Base-by-base conservation (phyloP, 2,797 vertebrate genomes). In the Acipenser oxyrinchus region DNA sequence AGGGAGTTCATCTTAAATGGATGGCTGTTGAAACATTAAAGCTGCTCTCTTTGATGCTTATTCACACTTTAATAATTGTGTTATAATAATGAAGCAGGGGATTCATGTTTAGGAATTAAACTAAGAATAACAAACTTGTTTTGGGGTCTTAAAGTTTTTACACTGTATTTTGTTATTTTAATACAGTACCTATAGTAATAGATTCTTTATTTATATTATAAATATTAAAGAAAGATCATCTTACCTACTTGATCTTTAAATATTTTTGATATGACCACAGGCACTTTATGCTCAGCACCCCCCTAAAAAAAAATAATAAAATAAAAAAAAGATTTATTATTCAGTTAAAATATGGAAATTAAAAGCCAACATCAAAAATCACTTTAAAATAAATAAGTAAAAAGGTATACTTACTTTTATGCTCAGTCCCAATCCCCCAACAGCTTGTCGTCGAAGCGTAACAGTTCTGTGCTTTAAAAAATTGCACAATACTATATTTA, bases 381-480 rank as follows among this genome's bases (percentile, higher is more conserved):
- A 70, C 64, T 59, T 66, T 60, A 12, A 71, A 60, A 69, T 51
- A 72, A 77, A 75, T 53, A 78, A 72, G 77, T 70, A 68, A 64
- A 66, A 55, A 49, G 60, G 10, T 70, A 70, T 48, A 70, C 92
- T 78, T 92, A 98, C 95, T 93, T 98, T 97, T 85, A 98, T 93
- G 83, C 95, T 97, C 78, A 98, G 86, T 82, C 95, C 95, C 86
- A 98, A 89, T 81, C 94, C 89, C 66, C 93, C 93, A 82, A 89
- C 82, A 75, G 88, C 87, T 81, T 95, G 92, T 92, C 94, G 92
- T 84, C 62, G 89, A 83, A 97, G 94, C 82, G 91, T 91, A 89
- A 96, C 93, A 86, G 94, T 93, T 94, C 95, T 96, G 93, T 92
- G 94, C 95, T 98, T 96, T 96, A 97, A 90, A 94, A 94, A 92